Percentiles rank a stretch among this genome's conserved stretches.
These are phyloP conservation scores for Eulemur rubriventer DNA, from an alignment of 2,797 vertebrate genomes.

Conservation along the genomic window DNA sequence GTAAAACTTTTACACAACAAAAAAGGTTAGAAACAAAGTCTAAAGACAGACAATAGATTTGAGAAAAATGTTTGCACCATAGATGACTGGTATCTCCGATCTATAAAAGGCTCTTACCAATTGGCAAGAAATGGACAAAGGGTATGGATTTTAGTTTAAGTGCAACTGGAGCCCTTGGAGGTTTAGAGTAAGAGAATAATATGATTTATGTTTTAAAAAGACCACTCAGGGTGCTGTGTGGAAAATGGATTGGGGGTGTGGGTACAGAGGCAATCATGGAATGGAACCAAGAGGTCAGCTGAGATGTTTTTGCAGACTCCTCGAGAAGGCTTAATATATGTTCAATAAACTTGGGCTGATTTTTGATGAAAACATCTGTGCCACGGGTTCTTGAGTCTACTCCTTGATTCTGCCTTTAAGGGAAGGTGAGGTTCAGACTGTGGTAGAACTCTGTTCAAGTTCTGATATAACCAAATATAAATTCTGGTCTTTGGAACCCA, in stretches of 20 bases:
- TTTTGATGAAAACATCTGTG: background rate
- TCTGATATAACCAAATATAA: background rate
- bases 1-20: background rate
- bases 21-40: background rate
- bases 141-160: constrained; percentile 35
- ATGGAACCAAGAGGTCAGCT: background rate
- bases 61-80: background rate
- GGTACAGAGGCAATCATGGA: background rate
- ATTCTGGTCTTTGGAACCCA: background rate
- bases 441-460: background rate
- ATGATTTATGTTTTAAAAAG: constrained; percentile 10
- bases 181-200: background rate
- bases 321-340: background rate
- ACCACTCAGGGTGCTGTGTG: background rate
- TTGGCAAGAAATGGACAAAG: background rate
- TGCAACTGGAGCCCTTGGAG: background rate
- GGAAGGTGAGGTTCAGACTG: background rate
- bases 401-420: background rate
- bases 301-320: background rate
- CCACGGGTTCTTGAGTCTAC: background rate
- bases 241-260: background rate
- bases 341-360: background rate
- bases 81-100: background rate
- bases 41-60: constrained; percentile 19
- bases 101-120: background rate